Conservation (phyloP, 2,888 invertebrate species). For the Caenorhabditis doughertyi region DNA sequence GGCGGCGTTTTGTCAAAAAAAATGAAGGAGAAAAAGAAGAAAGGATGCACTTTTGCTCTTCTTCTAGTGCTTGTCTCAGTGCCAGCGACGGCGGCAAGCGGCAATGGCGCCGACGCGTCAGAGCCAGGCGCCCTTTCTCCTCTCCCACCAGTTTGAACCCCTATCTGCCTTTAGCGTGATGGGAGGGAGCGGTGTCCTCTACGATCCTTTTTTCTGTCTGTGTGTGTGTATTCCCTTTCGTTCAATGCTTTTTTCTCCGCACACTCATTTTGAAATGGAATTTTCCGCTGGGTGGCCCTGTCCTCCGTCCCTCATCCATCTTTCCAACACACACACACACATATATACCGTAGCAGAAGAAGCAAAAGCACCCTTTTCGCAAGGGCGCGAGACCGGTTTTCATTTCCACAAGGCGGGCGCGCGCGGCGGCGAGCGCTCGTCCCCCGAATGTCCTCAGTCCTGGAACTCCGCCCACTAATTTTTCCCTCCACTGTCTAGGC, state of each 20-base stretch:
- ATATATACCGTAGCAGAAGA: constrained; percentile 1
- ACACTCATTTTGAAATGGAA: constrained; percentile 30
- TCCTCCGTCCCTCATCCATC: constrained; percentile 11
- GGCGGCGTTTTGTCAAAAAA: constrained; percentile 26
- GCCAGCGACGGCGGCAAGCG: constrained; percentile 8
- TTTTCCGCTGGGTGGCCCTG: constrained; percentile 27
- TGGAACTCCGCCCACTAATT: not conserved
- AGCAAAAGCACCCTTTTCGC: constrained; percentile 16
- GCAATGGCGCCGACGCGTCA: constrained; percentile 11
- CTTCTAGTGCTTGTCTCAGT: not conserved
- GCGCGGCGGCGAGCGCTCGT: constrained; percentile 30
- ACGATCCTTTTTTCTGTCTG: constrained; percentile 18
- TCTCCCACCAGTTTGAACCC: not conserved
- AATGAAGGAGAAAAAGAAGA: not conserved
- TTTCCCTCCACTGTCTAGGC: constrained; percentile 40
- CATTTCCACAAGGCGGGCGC: not conserved
- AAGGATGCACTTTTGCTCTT: constrained; percentile 20
- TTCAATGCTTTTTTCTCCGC: constrained; percentile 10
- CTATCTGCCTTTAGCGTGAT: not conserved
- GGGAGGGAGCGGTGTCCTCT: constrained; percentile 15
- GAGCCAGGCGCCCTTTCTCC: not conserved
- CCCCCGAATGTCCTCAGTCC: constrained; percentile 52
- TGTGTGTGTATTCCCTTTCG: constrained; percentile 7
- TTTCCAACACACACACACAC: constrained; percentile 17
- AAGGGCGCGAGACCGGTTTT: constrained; percentile 34